Conservation (phyloP, 2,113 vertebrate species). For the Podocnemis expansa region DNA sequence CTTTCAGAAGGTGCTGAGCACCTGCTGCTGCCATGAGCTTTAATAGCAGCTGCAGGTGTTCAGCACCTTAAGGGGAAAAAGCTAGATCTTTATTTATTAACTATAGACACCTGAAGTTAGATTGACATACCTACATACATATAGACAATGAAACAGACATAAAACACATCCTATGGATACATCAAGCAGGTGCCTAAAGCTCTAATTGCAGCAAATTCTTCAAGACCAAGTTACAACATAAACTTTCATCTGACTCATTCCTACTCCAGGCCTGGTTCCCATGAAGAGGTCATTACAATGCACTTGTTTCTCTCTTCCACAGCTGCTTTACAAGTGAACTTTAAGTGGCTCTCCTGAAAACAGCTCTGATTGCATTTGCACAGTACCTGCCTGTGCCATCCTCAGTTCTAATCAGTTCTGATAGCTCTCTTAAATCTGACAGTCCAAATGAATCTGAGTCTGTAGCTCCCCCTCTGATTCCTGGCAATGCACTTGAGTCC, state of each 20-base stretch:
- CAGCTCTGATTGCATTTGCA: neutral
- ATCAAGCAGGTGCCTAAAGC: neutral
- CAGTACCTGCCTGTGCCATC: neutral
- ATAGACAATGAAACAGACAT: neutral
- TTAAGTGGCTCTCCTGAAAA: neutral
- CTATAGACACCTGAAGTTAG: neutral
- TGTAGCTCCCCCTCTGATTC: accelerated
- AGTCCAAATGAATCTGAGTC: accelerated
- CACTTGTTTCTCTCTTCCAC: neutral
- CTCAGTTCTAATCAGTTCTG: neutral
- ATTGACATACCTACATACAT: neutral
- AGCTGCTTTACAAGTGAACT: neutral
- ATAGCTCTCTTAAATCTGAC: neutral
- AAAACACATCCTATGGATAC: neutral
- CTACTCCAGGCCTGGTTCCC: neutral
- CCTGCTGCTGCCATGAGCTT: neutral
- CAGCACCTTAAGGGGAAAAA: neutral
- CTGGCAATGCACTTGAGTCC: neutral
- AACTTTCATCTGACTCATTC: neutral
- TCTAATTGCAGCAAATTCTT: neutral
- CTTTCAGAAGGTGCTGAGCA: neutral
- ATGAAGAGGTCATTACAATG: neutral
- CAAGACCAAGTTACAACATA: neutral
- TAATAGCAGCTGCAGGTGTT: neutral
- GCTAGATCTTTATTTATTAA: neutral